Evolutionary conservation across 2,888 invertebrate species (phyloP).

Genomic region (Caenorhabditis becei): DNA sequence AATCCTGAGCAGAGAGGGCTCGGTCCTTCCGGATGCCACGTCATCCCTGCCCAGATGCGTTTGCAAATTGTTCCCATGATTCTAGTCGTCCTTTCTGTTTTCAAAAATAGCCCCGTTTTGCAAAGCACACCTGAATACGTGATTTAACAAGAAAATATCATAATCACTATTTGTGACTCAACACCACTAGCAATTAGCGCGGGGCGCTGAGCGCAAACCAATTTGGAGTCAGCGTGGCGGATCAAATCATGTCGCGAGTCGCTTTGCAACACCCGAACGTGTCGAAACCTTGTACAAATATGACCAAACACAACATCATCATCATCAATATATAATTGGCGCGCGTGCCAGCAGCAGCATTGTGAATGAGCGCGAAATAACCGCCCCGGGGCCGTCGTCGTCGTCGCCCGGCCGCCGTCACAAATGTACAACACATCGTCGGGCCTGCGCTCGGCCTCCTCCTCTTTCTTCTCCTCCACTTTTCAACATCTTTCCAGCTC

Average conservation of each 20-base stretch:
- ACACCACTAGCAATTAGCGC: not conserved
- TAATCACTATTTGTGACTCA: constrained; percentile 16
- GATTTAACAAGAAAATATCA: not conserved
- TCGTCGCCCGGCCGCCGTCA: constrained; percentile 37
- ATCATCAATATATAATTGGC: constrained; percentile 66
- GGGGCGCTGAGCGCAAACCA: not conserved
- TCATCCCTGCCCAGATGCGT: constrained; percentile 3
- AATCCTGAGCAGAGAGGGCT: constrained; percentile 9
- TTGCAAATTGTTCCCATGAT: no score
- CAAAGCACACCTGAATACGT: not conserved
- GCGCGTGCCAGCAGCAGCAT: constrained; percentile 54
- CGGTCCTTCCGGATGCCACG: constrained; percentile 7
- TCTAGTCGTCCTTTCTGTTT: no score
- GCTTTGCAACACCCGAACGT: constrained; percentile 7
- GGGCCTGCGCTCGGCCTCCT: constrained; percentile 35
- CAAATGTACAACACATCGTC: constrained; percentile 60
- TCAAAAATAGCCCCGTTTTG: not conserved
- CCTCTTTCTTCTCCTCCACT: constrained; percentile 45
- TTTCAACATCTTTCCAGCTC: constrained; percentile 60
- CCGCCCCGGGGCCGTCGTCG: constrained; percentile 44
- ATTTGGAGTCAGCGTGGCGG: constrained; percentile 17
- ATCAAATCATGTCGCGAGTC: constrained; percentile 3
- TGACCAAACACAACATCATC: constrained; percentile 54
- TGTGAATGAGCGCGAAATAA: constrained; percentile 57
- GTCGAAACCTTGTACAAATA: constrained; percentile 44